Evolutionary conservation across 2,113 vertebrate species (phyloP), one percentile per base, ranked within the genome.

Genomic region (Tupaia chinensis): DNA sequence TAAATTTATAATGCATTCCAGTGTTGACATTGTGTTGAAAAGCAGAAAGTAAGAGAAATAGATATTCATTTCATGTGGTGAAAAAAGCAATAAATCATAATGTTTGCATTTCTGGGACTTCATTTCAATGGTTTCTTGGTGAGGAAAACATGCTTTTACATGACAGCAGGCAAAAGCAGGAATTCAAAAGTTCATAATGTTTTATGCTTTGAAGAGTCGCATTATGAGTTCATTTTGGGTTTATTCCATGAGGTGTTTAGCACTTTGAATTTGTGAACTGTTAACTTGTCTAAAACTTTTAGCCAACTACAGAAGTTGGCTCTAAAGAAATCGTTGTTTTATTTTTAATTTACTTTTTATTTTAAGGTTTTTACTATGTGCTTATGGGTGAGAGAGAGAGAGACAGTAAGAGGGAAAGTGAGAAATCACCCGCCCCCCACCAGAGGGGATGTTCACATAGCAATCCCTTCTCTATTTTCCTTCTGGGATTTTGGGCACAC

Each of bases 1-100:
- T 98, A 97, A 96, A 97, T 98, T 93, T 97, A 93, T 96, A 97
- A 97, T 97, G 79, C 1, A 78, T 88, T 66, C 96, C 86, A 92
- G 72, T 74, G 56, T 89, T 78, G 78, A 91, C 69, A 93, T 34
- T 4, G 0, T 91, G 54, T 56, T 65, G 60, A 93, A 66, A 72
- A 70, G 12, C 32, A 88, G 74, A 74, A 80, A 85, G 17, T 22
- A 93, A 88, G 19, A 70, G 10, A 88, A 32, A 34, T 78, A 9
- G 4, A 17, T 91, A 23, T 82, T 89, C 56, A 54, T 68, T 92
- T 74, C 78, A 66, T 7, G n/a, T 60, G 17, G 1, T 12, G 27
- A 34, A 53, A 19, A 68, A 70, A 53, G 11, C 19, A 82, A 20
- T 66, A 86, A 84, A 91, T 53, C 68, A 54, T 14, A 73, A 53